phyloP scores from a whole-genome alignment of 2,113 vertebrate genomes.

The Cebidichthys violaceus region DNA sequence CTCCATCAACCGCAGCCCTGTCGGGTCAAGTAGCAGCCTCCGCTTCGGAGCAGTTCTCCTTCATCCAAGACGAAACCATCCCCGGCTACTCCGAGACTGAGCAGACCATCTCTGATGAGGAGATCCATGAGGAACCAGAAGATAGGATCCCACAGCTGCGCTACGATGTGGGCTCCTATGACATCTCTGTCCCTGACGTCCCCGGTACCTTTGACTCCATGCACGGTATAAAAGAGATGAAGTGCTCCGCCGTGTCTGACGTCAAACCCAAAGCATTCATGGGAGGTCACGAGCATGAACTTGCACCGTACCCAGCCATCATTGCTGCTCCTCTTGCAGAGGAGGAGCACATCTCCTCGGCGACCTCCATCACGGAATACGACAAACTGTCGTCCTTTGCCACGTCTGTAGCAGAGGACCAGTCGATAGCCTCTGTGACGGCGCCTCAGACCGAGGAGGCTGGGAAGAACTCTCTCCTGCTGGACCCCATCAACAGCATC shows the following conservation, averaged over 20 bases:
- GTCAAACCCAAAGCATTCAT: constrained; percentile 84
- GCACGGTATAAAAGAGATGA: constrained; percentile 86
- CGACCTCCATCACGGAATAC: constrained; percentile 97
- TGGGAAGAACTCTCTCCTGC: constrained; percentile 89
- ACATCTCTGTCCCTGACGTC: constrained; percentile 89
- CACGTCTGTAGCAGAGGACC: constrained; percentile 96
- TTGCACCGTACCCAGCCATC: constrained; percentile 88
- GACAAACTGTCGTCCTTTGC: constrained; percentile 98
- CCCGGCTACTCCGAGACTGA: constrained; percentile 97
- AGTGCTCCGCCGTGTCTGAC: constrained; percentile 73
- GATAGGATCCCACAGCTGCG: constrained; percentile 90
- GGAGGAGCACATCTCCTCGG: constrained; percentile 97
- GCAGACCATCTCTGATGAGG: constrained; percentile 97
- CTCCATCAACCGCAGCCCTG: constrained; percentile 4
- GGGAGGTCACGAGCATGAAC: constrained; percentile 84
- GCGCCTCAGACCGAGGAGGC: constrained; percentile 94
- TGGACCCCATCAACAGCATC: constrained; percentile 91
- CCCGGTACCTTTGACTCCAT: constrained; percentile 88
- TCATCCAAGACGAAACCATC: constrained; percentile 98
- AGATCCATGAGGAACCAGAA: constrained; percentile 95
- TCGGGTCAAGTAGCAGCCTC: constrained; percentile 50
- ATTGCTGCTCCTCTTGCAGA: constrained; percentile 95
- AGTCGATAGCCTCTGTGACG: constrained; percentile 93
- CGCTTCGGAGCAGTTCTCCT: constrained; percentile 90
- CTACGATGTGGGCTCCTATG: constrained; percentile 87